Evolutionary conservation across 2,888 invertebrate species (phyloP).

Genomic region (Epinotia bilunana): DNA sequence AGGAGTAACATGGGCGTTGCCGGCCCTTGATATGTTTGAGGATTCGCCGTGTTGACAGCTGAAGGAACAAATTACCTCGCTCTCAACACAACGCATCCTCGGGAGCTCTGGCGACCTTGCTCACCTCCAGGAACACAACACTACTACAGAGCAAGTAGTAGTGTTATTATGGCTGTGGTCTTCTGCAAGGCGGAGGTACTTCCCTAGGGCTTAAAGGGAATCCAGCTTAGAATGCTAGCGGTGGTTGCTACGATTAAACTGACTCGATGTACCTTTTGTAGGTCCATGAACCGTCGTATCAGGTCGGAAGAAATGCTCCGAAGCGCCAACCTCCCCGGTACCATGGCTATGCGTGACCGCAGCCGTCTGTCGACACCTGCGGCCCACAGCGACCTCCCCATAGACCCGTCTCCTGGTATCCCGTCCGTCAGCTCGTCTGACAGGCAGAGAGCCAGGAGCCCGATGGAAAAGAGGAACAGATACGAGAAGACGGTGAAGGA

Average conservation of each 20-base stretch:
- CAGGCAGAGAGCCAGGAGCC: slow-evolving; percentile 65
- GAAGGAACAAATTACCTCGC: too few relatives aligned
- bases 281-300: slow-evolving; percentile 87
- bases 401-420: slow-evolving; percentile 72
- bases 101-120: too few relatives aligned
- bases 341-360: slow-evolving; percentile 87
- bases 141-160: too few relatives aligned
- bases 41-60: too few relatives aligned
- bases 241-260: not conserved
- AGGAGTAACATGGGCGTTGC: too few relatives aligned
- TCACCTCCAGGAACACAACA: too few relatives aligned
- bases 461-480: slow-evolving; percentile 65
- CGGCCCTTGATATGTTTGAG: too few relatives aligned
- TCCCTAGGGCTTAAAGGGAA: too few relatives aligned
- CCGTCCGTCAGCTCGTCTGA: slow-evolving; percentile 70
- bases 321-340: slow-evolving; percentile 86
- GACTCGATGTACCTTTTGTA: slow-evolving; percentile 52
- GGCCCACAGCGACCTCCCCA: slow-evolving; percentile 78
- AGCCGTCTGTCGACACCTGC: slow-evolving; percentile 77
- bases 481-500: slow-evolving; percentile 65
- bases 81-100: too few relatives aligned
- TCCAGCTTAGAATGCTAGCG: not conserved
- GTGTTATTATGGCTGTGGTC: too few relatives aligned
- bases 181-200: too few relatives aligned
- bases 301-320: slow-evolving; percentile 88